phyloP scores from a whole-genome alignment of 2,888 invertebrate species.

The Hypomecis atomaria region DNA sequence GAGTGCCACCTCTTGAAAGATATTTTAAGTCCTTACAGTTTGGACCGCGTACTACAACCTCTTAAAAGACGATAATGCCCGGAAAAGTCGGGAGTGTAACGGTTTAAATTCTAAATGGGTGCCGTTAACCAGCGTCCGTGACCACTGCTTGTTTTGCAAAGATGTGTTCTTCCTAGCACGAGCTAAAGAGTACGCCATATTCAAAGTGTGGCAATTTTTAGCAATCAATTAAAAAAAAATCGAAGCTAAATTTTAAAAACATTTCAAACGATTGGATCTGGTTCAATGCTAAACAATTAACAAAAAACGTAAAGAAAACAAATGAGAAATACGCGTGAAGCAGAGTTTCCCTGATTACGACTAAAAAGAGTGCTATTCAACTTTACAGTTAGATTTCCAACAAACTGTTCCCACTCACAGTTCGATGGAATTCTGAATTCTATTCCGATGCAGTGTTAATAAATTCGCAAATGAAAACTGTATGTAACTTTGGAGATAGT shows the following conservation, averaged over 20 bases:
- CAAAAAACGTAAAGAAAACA: constrained; percentile 40
- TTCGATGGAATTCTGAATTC: constrained; percentile 70
- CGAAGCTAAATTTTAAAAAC: no score
- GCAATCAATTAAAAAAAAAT: no score
- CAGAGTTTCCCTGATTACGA: constrained; percentile 36
- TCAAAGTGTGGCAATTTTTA: no score
- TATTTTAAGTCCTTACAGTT: constrained; percentile 31
- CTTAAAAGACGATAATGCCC: constrained; percentile 11
- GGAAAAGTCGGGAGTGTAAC: no score
- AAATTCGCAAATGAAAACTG: constrained; percentile 64
- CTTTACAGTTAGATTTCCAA: constrained; percentile 72
- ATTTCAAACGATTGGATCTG: constrained; percentile 8
- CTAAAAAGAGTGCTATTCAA: constrained; percentile 66
- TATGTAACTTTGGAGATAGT: constrained; percentile 57
- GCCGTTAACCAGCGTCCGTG: no score
- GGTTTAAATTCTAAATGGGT: no score
- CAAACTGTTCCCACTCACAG: constrained; percentile 62
- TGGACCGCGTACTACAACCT: constrained; percentile 24
- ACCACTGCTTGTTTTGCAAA: no score
- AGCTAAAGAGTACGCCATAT: no score
- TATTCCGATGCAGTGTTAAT: constrained; percentile 65
- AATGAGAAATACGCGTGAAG: constrained; percentile 58
- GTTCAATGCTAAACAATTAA: constrained; percentile 20
- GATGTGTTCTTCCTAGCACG: no score
- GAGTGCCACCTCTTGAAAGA: constrained; percentile 45